Evolutionary conservation across 2,113 vertebrate genomes (phyloP).

Genomic region (Siniperca knerii): DNA sequence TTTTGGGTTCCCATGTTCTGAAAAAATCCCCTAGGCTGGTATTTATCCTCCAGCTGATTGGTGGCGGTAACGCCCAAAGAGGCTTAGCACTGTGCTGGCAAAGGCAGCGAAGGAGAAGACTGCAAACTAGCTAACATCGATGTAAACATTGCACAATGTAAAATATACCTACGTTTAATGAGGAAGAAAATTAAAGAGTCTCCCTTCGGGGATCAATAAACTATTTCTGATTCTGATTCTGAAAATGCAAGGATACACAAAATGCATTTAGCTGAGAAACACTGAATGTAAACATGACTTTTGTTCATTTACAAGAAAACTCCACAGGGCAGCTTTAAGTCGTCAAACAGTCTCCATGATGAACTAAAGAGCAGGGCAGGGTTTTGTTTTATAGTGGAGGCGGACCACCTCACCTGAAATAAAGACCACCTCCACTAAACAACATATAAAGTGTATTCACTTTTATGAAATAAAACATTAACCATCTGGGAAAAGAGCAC

Average conservation of each 20-base stretch:
- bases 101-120: background rate
- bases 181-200: too few relatives aligned
- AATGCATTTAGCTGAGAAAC: too few relatives aligned
- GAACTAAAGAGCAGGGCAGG: background rate
- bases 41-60: background rate
- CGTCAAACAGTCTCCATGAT: too few relatives aligned
- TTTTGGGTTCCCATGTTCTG: constrained; percentile 4
- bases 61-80: background rate
- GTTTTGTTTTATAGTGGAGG: too few relatives aligned
- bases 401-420: background rate
- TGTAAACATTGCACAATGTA: too few relatives aligned
- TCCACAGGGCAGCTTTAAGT: too few relatives aligned
- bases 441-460: background rate
- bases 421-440: background rate
- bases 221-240: too few relatives aligned
- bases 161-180: too few relatives aligned
- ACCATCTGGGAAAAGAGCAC: background rate
- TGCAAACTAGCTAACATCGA: background rate
- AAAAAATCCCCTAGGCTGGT: background rate
- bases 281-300: too few relatives aligned
- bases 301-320: too few relatives aligned
- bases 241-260: too few relatives aligned
- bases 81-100: background rate
- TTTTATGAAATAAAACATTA: background rate
- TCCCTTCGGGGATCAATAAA: too few relatives aligned